These are phyloP conservation scores for Gambusia affinis DNA, from an alignment of 2,113 vertebrate species.

Conservation along the genomic window DNA sequence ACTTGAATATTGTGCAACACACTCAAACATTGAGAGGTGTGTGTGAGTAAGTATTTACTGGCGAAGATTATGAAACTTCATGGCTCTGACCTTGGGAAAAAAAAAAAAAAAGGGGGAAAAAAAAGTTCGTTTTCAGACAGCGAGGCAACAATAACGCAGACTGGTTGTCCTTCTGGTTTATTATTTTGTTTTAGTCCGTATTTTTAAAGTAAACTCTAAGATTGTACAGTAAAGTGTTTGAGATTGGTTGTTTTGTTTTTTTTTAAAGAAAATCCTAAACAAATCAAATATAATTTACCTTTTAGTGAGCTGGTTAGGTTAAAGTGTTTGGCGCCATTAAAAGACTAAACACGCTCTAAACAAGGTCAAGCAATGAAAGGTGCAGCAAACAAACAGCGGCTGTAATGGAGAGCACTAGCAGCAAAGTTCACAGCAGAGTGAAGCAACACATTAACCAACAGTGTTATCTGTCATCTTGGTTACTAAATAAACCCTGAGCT, in stretches of 20 bases:
- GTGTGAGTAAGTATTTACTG: constrained; percentile 37
- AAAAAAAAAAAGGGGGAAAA: neutral
- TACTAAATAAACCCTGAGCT: neutral
- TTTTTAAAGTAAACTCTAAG: neutral
- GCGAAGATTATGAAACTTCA: constrained; percentile 54
- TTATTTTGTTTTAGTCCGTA: neutral
- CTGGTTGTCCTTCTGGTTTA: neutral
- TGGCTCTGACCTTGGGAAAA: constrained; percentile 7
- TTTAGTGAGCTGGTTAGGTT: constrained; percentile 5
- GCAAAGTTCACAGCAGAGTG: constrained; percentile 1
- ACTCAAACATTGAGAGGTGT: neutral
- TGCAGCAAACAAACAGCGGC: constrained; percentile 15
- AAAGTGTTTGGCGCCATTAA: constrained; percentile 11
- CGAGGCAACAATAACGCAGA: constrained; percentile 31
- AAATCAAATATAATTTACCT: neutral
- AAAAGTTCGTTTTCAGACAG: constrained; percentile 9
- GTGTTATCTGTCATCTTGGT: constrained; percentile 20
- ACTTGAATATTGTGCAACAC: constrained; percentile 39
- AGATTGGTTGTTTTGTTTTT: neutral
- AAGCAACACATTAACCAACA: constrained; percentile 29
- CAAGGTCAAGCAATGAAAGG: neutral
- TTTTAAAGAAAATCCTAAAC: neutral
- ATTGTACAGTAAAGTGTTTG: neutral
- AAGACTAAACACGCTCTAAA: neutral
- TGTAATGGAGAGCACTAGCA: neutral